These are phyloP conservation scores for Cepphus grylle DNA, from an alignment of 2,113 vertebrate species.

Conservation along the genomic window DNA sequence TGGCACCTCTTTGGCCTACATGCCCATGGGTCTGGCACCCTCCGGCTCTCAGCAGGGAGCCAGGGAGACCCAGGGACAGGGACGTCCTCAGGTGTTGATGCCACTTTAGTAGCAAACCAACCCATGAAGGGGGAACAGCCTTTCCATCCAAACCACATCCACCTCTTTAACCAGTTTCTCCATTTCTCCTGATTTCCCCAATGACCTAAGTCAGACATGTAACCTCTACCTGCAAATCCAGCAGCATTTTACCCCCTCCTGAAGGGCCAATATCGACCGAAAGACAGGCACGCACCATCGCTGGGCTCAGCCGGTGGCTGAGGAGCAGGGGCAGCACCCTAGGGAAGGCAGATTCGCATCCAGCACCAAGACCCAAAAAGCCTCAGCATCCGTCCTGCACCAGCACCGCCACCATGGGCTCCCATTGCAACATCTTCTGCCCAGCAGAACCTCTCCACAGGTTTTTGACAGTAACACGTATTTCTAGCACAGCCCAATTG, in stretches of 20 bases:
- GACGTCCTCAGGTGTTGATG: neutral
- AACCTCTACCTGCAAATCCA: neutral
- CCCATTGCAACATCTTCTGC: neutral
- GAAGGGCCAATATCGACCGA: neutral
- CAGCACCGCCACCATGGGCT: neutral
- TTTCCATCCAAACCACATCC: neutral
- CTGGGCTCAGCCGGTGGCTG: neutral
- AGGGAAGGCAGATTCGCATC: neutral
- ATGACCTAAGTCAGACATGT: too few relatives aligned
- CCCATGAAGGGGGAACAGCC: neutral
- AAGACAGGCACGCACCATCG: accelerated
- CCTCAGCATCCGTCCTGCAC: neutral
- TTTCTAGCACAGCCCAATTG: neutral
- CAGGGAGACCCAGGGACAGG: neutral
- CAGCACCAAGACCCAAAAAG: neutral
- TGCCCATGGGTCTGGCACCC: neutral
- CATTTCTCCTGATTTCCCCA: neutral
- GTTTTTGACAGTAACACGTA: neutral
- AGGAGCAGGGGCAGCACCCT: neutral
- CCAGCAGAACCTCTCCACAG: neutral
- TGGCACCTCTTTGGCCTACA: neutral
- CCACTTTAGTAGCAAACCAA: neutral
- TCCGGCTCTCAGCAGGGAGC: neutral
- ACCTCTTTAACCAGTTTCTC: neutral
- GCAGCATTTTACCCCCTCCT: neutral